Base-by-base conservation (phyloP, 2,888 invertebrate species). In the Drosophila macrospina region DNA sequence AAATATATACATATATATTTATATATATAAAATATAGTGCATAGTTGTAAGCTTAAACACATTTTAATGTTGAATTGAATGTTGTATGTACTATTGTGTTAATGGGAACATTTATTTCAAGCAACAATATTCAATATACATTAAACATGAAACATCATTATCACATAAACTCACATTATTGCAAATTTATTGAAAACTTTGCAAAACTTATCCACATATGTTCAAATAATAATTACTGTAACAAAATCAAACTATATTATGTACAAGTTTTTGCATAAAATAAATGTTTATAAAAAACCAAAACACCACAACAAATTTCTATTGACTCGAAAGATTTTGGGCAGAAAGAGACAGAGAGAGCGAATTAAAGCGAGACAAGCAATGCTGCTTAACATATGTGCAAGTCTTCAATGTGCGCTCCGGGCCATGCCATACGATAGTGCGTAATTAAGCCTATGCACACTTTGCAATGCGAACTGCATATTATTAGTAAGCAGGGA, bases 191-290 rank as follows among this genome's bases (percentile, higher is more conserved):
- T 41, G 44, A 16, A 74, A 13, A 50, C 7, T 57, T 47, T 75
- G 13, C 50, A 54, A 47, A 47, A 24, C 62, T 45, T 63, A 62
- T 77, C 42, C 55, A 66, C 61, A 65, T 55, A 76, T 74, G 74
- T 71, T 74, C 66, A 77, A 74, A 73, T 71, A 56, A 60, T 60
- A 54, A 62, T 61, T 16, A 59, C 37, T 74, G 70, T 69, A 73
- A 76, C 63, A 80, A 63, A 68, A 77, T 55, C 44, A 70, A 77
- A 66, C 56, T 57, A 73, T 80, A 72, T 80, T 83, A 76, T 81
- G 72, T 75, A 81, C 73, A 81, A 82, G 84, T 82, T 86, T 85
- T 88, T 86, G 69, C 80, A 77, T 71, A 83, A 78, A 87, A 88
- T 89, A 86, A 86, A 86, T 83, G 86, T 86, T 89, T 78, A 74